phyloP scores from a whole-genome alignment of 1,140 invertebrate species.

The Cephus cinctus region DNA sequence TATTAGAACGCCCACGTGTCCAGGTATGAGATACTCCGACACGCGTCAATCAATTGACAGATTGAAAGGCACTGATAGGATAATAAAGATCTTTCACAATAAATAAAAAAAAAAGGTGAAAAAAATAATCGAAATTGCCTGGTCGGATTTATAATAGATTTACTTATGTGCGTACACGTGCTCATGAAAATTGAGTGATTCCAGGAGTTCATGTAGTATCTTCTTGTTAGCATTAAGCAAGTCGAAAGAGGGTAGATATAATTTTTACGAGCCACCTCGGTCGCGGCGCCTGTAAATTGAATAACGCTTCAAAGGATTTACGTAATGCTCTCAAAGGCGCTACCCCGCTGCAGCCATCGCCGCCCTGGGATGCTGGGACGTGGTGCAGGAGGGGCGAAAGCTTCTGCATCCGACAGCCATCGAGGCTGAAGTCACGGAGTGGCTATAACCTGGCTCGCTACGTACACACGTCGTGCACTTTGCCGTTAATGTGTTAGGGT shows the following conservation, averaged over 20 bases:
- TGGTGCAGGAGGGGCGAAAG: slow-evolving; percentile 1
- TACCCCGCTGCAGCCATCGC: background rate
- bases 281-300: slow-evolving; percentile 34
- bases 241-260: slow-evolving; percentile 15
- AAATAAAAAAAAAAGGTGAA: too few species aligned
- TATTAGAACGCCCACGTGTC: too few species aligned
- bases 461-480: slow-evolving; percentile 26
- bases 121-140: too few species aligned
- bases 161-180: too few species aligned
- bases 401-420: slow-evolving; percentile 16
- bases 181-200: slow-evolving; percentile 24
- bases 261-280: slow-evolving; percentile 35
- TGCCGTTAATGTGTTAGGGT: too few species aligned
- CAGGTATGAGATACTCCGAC: too few species aligned
- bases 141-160: too few species aligned
- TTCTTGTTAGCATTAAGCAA: slow-evolving; percentile 23
- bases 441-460: slow-evolving; percentile 25
- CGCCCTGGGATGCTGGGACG: background rate
- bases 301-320: slow-evolving; percentile 31
- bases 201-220: slow-evolving; percentile 14
- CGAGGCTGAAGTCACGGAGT: slow-evolving; percentile 34
- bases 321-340: slow-evolving; percentile 19
- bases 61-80: too few species aligned
- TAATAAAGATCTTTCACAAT: too few species aligned
- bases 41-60: too few species aligned